phyloP scores from a whole-genome alignment of 2,113 vertebrate genomes.

The Todiramphus chloris region DNA sequence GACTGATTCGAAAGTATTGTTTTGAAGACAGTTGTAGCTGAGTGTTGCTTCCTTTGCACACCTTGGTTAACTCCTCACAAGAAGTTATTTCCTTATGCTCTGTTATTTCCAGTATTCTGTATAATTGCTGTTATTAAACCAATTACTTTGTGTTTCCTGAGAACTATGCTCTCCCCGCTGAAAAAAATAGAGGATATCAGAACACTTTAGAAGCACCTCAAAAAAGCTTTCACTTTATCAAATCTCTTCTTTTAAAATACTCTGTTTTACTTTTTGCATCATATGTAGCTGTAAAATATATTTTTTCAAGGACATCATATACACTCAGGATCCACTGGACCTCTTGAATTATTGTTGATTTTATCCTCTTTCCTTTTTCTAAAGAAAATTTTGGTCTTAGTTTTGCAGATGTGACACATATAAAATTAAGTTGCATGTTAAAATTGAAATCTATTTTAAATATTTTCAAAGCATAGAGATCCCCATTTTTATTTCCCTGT shows the following conservation, averaged over 20 bases:
- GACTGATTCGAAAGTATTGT: neutral
- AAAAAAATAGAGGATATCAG: constrained; percentile 4
- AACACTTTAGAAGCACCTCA: neutral
- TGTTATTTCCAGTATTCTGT: neutral
- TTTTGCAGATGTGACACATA: neutral
- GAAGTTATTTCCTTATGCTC: neutral
- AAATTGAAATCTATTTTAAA: neutral
- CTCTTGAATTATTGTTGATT: neutral
- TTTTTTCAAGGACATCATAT: neutral
- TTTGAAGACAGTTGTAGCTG: neutral
- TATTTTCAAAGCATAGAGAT: neutral
- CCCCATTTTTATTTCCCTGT: neutral
- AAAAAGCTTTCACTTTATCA: neutral
- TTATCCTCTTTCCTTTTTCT: neutral
- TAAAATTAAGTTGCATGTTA: neutral
- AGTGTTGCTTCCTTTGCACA: neutral
- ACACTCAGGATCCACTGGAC: neutral
- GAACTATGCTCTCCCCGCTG: neutral
- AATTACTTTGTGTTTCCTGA: neutral
- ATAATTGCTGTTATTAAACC: constrained; percentile 8
- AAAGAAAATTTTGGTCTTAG: neutral
- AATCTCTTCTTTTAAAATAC: neutral
- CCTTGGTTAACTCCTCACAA: neutral
- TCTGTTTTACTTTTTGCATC: neutral
- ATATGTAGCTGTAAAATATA: neutral